Base-by-base conservation (phyloP, 2,797 vertebrate genomes). In the Mus minutoides region DNA sequence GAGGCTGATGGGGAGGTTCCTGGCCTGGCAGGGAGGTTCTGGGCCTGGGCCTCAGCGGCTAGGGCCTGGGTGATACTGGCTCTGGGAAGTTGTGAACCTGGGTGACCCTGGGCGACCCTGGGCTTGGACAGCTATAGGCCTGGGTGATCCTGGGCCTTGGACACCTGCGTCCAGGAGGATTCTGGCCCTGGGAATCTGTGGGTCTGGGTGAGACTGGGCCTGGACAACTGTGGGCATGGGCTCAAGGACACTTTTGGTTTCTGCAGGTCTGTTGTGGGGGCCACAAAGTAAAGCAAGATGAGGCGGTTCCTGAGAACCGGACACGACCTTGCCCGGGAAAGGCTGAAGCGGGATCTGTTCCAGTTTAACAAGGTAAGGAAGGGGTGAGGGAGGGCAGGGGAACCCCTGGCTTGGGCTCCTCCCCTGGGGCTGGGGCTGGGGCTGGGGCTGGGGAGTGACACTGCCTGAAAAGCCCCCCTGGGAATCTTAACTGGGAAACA, bases 281-380 rank as follows among this genome's bases (percentile, higher is more conserved):
- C 85, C 26, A 11, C 52, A 2, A 13, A 29, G 54, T 1, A 13
- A 13, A 97, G 96, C 98, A 99, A 98, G 97, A 99, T 99, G 99
- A 99, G 99, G 98, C 99, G 99, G 93, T 99, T 99, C 98, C 99
- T 99, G 97, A 98, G 99, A 97, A 98, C 99, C 0, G 99, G 99
- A 64, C 99, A 99, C 0, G 99, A 99, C 97, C 99, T 99, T 94
- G 98, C 99, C 4, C 98, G 99, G 98, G 99, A 99, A 97, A 98
- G 99, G 87, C 99, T 99, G 52, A 99, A 99, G 98, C 99, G 99
- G 2, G 99, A 99, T 93, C 99, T 99, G 90, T 99, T 99, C 98
- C 99, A 99, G 96, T 99, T 99, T 90, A 99, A 99, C 98, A 99
- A 99, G 99, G 99, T 99, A 96, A 92, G 83, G 21, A 96, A 91